These are phyloP conservation scores for Metopolophium dirhodum DNA, from an alignment of 1,140 invertebrate species.

Conservation along the genomic window DNA sequence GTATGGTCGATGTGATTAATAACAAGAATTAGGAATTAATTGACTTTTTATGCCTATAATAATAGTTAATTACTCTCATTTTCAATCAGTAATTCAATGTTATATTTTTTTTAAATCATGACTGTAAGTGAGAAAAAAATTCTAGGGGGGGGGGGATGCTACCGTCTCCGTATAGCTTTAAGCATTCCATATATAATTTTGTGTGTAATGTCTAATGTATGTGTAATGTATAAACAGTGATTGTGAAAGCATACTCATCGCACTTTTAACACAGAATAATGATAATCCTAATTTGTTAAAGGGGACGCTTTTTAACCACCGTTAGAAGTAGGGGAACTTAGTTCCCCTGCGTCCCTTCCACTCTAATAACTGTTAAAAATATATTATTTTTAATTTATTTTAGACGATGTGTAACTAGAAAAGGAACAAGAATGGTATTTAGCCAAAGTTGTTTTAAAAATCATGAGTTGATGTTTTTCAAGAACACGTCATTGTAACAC, in stretches of 20 bases:
- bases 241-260: no score
- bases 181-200: no score
- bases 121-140: no score
- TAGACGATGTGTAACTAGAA: not conserved
- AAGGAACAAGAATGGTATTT: not conserved
- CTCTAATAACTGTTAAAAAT: not conserved
- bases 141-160: no score
- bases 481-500: not conserved
- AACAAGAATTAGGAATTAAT: not conserved
- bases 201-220: no score
- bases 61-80: not conserved
- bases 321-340: no score
- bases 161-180: no score
- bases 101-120: not conserved
- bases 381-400: not conserved
- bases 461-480: not conserved
- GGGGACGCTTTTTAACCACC: no score
- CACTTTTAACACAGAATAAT: no score
- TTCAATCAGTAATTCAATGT: not conserved
- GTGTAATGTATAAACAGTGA: no score
- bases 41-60: not conserved
- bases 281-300: no score
- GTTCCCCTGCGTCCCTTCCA: no score
- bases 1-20: not conserved
- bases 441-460: not conserved